Evolutionary conservation across 1,140 invertebrate species (phyloP), one percentile per base, ranked within the genome.

Genomic region (Dreissena rostriformis): DNA sequence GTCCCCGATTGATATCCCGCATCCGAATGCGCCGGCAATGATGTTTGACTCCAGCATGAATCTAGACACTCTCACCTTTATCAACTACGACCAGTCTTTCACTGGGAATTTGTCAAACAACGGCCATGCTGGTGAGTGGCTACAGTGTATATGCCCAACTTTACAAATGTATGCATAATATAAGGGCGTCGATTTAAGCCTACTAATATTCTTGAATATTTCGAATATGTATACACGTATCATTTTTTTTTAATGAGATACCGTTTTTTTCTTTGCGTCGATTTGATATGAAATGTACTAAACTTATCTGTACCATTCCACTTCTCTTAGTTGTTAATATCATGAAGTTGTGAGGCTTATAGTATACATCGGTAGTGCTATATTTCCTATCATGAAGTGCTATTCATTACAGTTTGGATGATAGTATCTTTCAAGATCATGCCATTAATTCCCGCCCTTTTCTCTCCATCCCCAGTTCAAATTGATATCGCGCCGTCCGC

Each of bases 391-490:
- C 39, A 74, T 74, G 19, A 57, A 74, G 24, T 5, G 19, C 6
- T 63, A 2, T n/a, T n/a, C 2, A 24, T 63, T 63, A 4, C 2
- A 63, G 19, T 63, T 63, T n/a, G 57, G 24, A 6, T n/a, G 24
- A 24, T n/a, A 63, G 24, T n/a, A 19, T n/a, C 24, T 5, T 63
- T 6, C 19, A 24, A n/a, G 19, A 63, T 63, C 2, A 63, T 12
- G 57, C 57, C 57, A 63, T 2, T 12, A 24, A 63, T 24, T 4
- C 2, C 24, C 19, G 19, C 6, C 12, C 19, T 29, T 68, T 52
- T 22, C 49, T 53, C 19, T 86, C n/a, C 83, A 0, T 65, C 55
- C 83, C 19, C 82, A 90, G 89, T 80, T 24, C 77, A 86, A 68
- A 75, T 87, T 4, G 73, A 82, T n/a, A 22, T 88, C 68, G 29